Evolutionary conservation across 2,797 vertebrate genomes (phyloP), one percentile per base, ranked within the genome.

Genomic region (Lepilemur septentrionalis): DNA sequence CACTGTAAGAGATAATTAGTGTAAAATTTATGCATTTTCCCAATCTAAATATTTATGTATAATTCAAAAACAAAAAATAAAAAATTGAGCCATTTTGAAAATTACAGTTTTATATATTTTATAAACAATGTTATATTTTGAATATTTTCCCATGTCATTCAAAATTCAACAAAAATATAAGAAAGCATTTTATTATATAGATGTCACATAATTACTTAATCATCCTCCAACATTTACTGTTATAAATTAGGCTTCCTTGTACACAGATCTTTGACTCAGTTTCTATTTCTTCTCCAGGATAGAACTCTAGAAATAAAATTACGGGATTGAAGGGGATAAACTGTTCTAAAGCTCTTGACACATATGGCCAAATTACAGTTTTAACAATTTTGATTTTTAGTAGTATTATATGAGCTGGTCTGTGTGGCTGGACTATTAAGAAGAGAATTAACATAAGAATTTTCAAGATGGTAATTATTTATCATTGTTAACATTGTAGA

Each of bases 401-500:
- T 85, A 81, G 7, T 14, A 78, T 72, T 92, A 38, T 85, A 70
- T 97, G 65, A 95, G 4, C 8, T 88, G 93, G 15, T 89, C 15
- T 92, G 1, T 89, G 22, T 89, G 88, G 75, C 70, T 82, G 30
- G 13, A 35, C 32, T 96, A 61, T 92, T 92, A 88, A 93, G 85
- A 80, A 89, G 79, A 79, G n/a, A 82, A 84, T 91, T 85, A 79
- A 57, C 38, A 52, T 43, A 79, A 72, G 84, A 18, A 72, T 79
- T 50, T 93, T 95, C 5, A 89, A 82, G 59, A 55, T 93, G 46
- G 18, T 96, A 85, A 85, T 89, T 78, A 10, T 55, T 3, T 92
- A 22, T 89, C n/a, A 41, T 79, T 96, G 46, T 97, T 59, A 79
- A 94, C 87, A 30, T 97, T 98, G 17, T 98, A 99, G 99, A 91